Percentiles rank a stretch among this genome's conserved stretches.
Conservation (phyloP, 1,140 invertebrate species). For the Oedothorax gibbosus region DNA sequence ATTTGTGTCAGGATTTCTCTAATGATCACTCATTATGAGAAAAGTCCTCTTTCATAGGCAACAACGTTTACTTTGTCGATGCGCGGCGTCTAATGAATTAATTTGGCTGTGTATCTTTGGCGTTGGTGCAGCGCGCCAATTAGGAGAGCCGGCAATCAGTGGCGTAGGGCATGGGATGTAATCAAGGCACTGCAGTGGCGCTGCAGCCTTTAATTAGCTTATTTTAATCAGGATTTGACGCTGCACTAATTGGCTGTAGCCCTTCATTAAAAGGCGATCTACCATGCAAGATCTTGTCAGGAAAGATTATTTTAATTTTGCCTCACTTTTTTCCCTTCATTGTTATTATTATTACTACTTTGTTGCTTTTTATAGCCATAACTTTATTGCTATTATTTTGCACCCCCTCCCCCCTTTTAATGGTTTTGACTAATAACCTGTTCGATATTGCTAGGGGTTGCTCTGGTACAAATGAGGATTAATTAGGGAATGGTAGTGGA, state of each 20-base stretch:
- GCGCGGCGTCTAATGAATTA: conserved; percentile 57
- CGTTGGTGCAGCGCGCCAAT: conserved; percentile 48
- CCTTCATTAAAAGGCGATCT: conserved; percentile 59
- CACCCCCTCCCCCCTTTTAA: neutral
- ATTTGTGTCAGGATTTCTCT: conserved; percentile 56
- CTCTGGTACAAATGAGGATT: no score
- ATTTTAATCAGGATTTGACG: conserved; percentile 60
- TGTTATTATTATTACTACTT: no score
- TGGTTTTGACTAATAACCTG: conserved; percentile 14
- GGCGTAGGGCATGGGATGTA: conserved; percentile 31
- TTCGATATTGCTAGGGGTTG: neutral
- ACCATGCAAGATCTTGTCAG: conserved; percentile 27
- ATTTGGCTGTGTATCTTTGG: conserved; percentile 59
- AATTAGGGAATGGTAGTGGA: no score
- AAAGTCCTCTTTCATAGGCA: conserved; percentile 45
- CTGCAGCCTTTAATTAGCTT: conserved; percentile 58
- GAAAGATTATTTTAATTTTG: conserved; percentile 40
- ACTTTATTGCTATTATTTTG: conserved; percentile 16
- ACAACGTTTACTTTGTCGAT: conserved; percentile 50
- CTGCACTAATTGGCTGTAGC: conserved; percentile 56
- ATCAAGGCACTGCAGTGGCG: conserved; percentile 54
- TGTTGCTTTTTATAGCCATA: neutral
- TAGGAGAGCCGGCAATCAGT: conserved; percentile 51
- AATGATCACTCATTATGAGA: conserved; percentile 56
- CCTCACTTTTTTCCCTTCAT: neutral